A percentile compares a stretch with the other conserved stretches of the same genome.
These are phyloP conservation scores for Alectoris magna DNA, from an alignment of 2,797 vertebrate species.

Conservation along the genomic window DNA sequence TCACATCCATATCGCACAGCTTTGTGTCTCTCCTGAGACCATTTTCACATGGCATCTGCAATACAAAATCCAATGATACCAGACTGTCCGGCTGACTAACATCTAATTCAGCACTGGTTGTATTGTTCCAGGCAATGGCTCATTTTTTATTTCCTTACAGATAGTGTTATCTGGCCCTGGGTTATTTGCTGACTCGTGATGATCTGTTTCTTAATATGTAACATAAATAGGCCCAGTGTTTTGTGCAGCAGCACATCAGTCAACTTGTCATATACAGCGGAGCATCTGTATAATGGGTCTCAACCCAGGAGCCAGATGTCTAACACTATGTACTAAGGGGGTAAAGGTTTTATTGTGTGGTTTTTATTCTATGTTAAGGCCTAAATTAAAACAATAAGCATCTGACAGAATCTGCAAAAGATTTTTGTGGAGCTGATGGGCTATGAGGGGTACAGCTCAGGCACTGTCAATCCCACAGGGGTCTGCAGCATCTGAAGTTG, in stretches of 20 bases:
- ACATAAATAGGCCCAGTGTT: background rate
- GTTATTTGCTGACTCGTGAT: background rate
- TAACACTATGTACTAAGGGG: background rate
- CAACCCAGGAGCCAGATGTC: background rate
- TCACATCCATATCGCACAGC: background rate
- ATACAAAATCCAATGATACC: background rate
- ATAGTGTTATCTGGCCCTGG: background rate
- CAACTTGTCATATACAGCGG: background rate
- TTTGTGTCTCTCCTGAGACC: background rate
- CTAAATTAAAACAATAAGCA: background rate
- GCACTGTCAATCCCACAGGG: background rate
- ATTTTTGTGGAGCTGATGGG: background rate
- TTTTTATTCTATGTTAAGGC: background rate
- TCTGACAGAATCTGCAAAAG: background rate
- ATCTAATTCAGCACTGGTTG: background rate
- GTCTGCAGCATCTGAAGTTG: background rate
- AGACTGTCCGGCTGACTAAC: background rate
- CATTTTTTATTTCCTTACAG: background rate
- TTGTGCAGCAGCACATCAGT: background rate
- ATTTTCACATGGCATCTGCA: background rate
- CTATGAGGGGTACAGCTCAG: background rate
- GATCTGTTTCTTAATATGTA: background rate
- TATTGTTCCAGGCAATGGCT: background rate
- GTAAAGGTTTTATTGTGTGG: background rate
- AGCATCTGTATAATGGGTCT: background rate